phyloP scores from a whole-genome alignment of 2,797 vertebrate genomes.

The Crenichthys baileyi region DNA sequence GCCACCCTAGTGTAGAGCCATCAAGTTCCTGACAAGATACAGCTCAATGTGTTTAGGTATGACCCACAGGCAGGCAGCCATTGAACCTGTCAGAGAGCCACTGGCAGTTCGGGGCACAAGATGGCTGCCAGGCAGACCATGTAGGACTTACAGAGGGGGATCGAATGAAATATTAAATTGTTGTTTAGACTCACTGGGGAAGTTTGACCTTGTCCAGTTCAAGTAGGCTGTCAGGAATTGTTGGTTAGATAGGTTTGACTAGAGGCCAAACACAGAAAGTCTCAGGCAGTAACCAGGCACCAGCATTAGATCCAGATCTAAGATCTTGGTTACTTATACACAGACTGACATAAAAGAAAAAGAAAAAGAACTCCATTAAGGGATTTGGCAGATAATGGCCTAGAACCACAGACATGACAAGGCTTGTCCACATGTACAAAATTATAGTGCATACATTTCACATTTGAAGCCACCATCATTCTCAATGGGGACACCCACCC shows the following conservation, averaged over 20 bases:
- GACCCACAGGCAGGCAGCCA: constrained; percentile 64
- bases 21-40: constrained; percentile 73
- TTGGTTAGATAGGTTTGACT: constrained; percentile 59
- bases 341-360: constrained; percentile 25
- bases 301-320: constrained; percentile 15
- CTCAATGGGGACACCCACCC: constrained; percentile 34
- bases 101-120: constrained; percentile 57
- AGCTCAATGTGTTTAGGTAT: constrained; percentile 61
- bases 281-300: constrained; percentile 38
- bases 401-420: constrained; percentile 41
- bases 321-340: constrained; percentile 14
- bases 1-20: constrained; percentile 65
- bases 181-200: constrained; percentile 65
- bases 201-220: constrained; percentile 68
- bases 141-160: constrained; percentile 39
- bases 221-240: constrained; percentile 64
- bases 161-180: constrained; percentile 66
- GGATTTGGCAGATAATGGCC: constrained; percentile 47
- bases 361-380: constrained; percentile 36
- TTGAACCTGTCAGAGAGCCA: constrained; percentile 71
- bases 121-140: constrained; percentile 59
- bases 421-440: constrained; percentile 13
- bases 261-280: constrained; percentile 41
- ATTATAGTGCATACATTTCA: constrained; percentile 51
- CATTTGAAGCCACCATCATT: constrained; percentile 57